Percentiles rank a stretch among this genome's conserved stretches.
phyloP scores from a whole-genome alignment of 2,113 vertebrate species.

The Melanocharis versteri region DNA sequence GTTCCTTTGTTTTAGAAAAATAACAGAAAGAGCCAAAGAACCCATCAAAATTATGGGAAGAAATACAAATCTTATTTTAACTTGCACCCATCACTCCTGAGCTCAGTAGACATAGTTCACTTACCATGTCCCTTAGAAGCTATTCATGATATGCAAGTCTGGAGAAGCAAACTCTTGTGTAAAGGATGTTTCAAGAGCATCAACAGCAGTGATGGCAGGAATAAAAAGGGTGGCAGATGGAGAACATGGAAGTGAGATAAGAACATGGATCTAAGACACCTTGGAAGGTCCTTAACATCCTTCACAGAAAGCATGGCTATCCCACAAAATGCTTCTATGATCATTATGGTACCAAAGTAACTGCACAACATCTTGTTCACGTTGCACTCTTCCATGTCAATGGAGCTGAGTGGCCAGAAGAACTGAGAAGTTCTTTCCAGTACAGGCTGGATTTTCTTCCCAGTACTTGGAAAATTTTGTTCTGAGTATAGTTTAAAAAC shows the following conservation, averaged over 20 bases:
- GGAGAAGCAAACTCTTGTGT: neutral
- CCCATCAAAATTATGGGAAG: neutral
- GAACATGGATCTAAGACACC: neutral
- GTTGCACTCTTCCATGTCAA: neutral
- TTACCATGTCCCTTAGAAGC: neutral
- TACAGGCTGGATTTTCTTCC: neutral
- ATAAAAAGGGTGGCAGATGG: neutral
- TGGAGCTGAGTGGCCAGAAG: neutral
- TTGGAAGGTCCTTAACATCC: neutral
- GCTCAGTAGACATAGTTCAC: neutral
- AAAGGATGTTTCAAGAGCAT: neutral
- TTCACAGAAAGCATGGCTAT: neutral
- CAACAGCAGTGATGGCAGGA: neutral
- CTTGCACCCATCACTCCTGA: neutral
- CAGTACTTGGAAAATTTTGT: neutral
- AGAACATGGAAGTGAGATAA: neutral
- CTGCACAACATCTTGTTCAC: neutral
- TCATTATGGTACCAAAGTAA: neutral
- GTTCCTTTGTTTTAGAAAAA: neutral
- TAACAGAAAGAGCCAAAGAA: neutral
- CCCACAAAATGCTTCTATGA: neutral
- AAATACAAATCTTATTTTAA: neutral
- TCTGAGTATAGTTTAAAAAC: neutral
- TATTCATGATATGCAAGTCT: neutral
- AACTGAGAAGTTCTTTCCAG: neutral